phyloP scores from a whole-genome alignment of 2,888 invertebrate genomes.

The Pseudanteris insignis region DNA sequence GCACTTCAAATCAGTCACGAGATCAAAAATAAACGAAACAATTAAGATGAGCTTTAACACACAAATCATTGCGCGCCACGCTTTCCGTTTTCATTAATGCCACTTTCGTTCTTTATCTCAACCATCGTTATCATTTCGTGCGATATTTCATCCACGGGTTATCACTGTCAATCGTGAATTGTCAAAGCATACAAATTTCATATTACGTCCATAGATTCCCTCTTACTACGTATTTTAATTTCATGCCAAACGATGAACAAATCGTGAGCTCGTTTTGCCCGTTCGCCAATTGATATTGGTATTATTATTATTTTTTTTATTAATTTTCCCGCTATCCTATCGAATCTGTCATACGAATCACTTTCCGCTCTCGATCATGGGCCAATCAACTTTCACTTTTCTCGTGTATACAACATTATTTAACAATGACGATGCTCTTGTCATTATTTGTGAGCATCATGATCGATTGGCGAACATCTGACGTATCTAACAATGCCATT shows the following conservation, averaged over 20 bases:
- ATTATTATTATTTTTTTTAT: too few relatives aligned
- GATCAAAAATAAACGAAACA: slow-evolving; percentile 47
- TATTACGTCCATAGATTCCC: too few relatives aligned
- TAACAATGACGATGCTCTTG: slow-evolving; percentile 42
- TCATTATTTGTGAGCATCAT: slow-evolving; percentile 38
- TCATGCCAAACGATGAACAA: too few relatives aligned
- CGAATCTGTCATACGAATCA: slow-evolving; percentile 35
- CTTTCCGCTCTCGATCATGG: slow-evolving; percentile 45
- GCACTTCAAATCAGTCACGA: slow-evolving; percentile 43
- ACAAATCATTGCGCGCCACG: slow-evolving; percentile 26
- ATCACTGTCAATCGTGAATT: slow-evolving; percentile 31
- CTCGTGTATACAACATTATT: slow-evolving; percentile 39
- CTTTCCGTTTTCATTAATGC: slow-evolving; percentile 25
- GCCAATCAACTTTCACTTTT: slow-evolving; percentile 47
- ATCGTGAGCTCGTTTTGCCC: too few relatives aligned
- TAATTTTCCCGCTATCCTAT: too few relatives aligned
- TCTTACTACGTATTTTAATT: too few relatives aligned
- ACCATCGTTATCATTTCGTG: too few relatives aligned
- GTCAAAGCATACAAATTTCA: too few relatives aligned
- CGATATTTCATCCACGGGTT: neutral
- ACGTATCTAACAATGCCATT: slow-evolving; percentile 23
- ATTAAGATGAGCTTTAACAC: slow-evolving; percentile 41
- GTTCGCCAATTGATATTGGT: too few relatives aligned
- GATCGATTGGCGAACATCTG: slow-evolving; percentile 30
- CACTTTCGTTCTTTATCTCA: too few relatives aligned